Evolutionary conservation across 1,140 invertebrate species (phyloP).

Genomic region (Stenopsyche tienmushanensis): DNA sequence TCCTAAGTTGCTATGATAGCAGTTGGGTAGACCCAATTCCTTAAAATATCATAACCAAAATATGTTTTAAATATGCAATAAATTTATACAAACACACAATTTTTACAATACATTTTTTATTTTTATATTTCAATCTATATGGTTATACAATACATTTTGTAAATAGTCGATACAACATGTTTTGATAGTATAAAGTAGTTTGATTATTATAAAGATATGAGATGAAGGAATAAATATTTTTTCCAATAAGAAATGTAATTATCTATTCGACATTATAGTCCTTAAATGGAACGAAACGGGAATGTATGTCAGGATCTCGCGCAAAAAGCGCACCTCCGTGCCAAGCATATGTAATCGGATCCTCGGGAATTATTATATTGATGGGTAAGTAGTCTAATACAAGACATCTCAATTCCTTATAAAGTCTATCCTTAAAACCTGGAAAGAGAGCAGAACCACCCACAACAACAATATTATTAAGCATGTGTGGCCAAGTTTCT

Average conservation of each 20-base stretch:
- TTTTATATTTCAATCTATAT: too few relatives aligned
- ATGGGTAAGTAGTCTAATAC: constrained; percentile 32
- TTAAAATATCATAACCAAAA: too few relatives aligned
- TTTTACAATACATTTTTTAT: too few relatives aligned
- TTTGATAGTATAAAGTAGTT: too few relatives aligned
- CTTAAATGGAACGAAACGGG: constrained; percentile 73
- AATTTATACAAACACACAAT: too few relatives aligned
- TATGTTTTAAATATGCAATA: too few relatives aligned
- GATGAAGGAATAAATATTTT: neutral
- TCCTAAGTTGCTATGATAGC: too few relatives aligned
- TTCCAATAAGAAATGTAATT: neutral
- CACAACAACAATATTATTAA: constrained; percentile 86
- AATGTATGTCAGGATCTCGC: constrained; percentile 71
- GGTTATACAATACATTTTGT: too few relatives aligned
- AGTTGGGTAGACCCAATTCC: too few relatives aligned
- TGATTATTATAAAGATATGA: constrained; percentile 3
- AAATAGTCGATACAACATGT: too few relatives aligned
- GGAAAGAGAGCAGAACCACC: constrained; percentile 87
- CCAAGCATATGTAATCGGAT: constrained; percentile 86
- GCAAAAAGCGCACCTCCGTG: constrained; percentile 78
- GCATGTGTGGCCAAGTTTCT: constrained; percentile 78
- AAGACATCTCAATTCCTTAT: constrained; percentile 85
- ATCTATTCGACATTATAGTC: constrained; percentile 71
- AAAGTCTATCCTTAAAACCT: constrained; percentile 92
- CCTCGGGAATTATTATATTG: constrained; percentile 63